Percentiles rank a stretch among this genome's conserved stretches.
Conservation (phyloP, 2,113 vertebrate genomes). For the Crotophaga sulcirostris region DNA sequence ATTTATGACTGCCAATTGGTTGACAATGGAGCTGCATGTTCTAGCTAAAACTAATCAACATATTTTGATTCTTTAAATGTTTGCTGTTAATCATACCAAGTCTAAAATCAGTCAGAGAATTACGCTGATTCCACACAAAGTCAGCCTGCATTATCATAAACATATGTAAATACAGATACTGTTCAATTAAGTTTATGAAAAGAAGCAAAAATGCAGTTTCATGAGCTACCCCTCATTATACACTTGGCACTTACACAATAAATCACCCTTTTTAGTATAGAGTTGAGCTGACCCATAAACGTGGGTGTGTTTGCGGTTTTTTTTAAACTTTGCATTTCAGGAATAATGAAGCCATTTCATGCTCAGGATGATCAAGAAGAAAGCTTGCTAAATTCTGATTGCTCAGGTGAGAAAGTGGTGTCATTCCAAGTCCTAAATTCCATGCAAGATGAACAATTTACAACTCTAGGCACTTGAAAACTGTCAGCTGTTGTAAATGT, state of each 20-base stretch:
- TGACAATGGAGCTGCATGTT: not conserved
- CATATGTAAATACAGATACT: not conserved
- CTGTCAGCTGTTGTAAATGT: not conserved
- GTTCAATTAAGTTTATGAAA: not conserved
- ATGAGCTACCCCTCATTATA: not conserved
- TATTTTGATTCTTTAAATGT: not conserved
- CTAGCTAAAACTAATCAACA: not conserved
- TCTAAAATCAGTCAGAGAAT: not conserved
- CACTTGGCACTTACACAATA: not conserved
- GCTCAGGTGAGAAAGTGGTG: not conserved
- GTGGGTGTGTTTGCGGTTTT: not conserved
- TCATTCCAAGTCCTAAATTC: not conserved
- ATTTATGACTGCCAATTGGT: slow-evolving; percentile 5
- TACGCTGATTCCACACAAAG: not conserved
- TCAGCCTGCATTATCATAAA: not conserved
- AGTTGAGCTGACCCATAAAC: not conserved
- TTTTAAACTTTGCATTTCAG: not conserved
- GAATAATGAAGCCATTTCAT: not conserved
- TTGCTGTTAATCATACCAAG: not conserved
- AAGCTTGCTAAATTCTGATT: not conserved
- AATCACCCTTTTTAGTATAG: not conserved
- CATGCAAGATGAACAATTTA: not conserved
- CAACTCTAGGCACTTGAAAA: not conserved
- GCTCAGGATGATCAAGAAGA: not conserved
- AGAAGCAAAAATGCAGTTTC: not conserved